Evolutionary conservation across 2,888 invertebrate species (phyloP), one percentile per base, ranked within the genome.

Genomic region (Dromius quadrimaculatus): DNA sequence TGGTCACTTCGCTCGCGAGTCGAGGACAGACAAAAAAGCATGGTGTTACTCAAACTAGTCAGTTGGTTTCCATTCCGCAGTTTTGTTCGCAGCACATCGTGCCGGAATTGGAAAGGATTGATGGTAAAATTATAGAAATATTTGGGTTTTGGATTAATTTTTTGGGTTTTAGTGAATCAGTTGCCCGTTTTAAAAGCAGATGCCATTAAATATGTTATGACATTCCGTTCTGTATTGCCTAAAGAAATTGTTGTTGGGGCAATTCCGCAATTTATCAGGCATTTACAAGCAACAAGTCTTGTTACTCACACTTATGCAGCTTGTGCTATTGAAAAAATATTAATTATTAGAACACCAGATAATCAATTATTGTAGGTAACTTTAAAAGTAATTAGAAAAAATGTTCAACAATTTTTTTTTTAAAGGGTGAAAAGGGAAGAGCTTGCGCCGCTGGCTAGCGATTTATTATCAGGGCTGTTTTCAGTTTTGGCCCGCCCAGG

Each of bases 261-360:
- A 13, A 82, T 98, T 65, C 95, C 96, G 0, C 86, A 91, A 72
- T 82, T 98, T 76, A 89, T 96, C 32, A 86, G 88, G 9, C 92
- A 95, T 81, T 85, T 98, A 71, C 81, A 84, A 13, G 88, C 93
- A 0, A 88, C 89, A 19, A 92, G 91, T 80, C 89, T 90, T 47
- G 98, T 99, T 4, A 94, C 98, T 6, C 94, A 96, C 78, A 96
- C 95, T 34, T 99, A 99, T 84, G 94, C 96, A 0, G 97, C 98
- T 3, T 94, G 94, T 80, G 89, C 93, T 0, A 85, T 97, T 34
- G 98, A 99, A 80, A 94, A 93, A 81, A 87, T 98, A 72, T 82
- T 98, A 0, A 89, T 90, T 9, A 88, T 97, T 81, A 89, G 89
- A 71, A 78, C 87, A 41, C 73, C 71, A 0, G 83, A 86, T 76